Evolutionary conservation across 2,888 invertebrate species (phyloP).

Genomic region (Seira ritae): DNA sequence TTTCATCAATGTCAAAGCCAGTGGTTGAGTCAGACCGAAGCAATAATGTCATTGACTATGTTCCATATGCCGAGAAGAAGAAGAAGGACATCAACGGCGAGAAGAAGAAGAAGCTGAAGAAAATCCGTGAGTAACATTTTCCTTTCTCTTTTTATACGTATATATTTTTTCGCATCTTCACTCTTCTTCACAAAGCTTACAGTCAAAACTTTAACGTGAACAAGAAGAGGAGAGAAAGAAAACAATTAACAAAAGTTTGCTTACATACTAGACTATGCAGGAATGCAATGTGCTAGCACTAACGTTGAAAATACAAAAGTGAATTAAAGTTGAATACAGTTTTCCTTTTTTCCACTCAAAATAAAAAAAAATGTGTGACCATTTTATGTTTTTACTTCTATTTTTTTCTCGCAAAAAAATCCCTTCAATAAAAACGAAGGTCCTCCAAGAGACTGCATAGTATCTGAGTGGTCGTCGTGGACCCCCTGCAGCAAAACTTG

Average conservation of each 20-base stretch:
- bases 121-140: constrained; percentile 65
- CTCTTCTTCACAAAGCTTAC: background rate
- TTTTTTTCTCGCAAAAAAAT: background rate
- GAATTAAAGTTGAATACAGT: too few relatives aligned
- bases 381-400: background rate
- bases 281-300: too few relatives aligned
- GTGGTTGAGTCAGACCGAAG: constrained; percentile 53
- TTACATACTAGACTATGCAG: too few relatives aligned
- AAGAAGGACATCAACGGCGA: constrained; percentile 68
- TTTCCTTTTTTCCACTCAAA: too few relatives aligned
- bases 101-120: constrained; percentile 71
- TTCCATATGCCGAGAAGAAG: constrained; percentile 69
- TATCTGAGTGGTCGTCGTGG: constrained; percentile 92
- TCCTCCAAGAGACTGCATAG: constrained; percentile 87
- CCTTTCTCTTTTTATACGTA: constrained; percentile 18
- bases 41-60: constrained; percentile 69
- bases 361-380: too few relatives aligned
- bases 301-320: too few relatives aligned
- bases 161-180: constrained; percentile 27
- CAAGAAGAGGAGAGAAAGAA: too few relatives aligned
- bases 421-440: constrained; percentile 75
- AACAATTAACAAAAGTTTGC: too few relatives aligned
- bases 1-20: constrained; percentile 70
- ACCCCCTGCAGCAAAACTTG: constrained; percentile 89
- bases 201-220: too few relatives aligned